These are phyloP conservation scores for Danionella cerebrum DNA, from an alignment of 2,113 vertebrate species.

Conservation along the genomic window DNA sequence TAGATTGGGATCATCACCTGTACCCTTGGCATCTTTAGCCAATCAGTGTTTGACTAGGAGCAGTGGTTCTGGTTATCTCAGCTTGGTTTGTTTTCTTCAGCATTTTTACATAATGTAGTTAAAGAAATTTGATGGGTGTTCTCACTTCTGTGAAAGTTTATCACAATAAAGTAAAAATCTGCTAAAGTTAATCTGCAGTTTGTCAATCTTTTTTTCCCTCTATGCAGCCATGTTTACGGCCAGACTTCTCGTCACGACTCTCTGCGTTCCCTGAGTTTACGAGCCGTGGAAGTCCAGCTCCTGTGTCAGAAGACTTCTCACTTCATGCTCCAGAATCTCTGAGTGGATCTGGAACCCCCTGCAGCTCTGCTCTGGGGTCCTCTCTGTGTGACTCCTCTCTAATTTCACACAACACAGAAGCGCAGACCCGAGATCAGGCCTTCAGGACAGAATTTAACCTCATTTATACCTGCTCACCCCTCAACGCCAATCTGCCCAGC, in stretches of 20 bases:
- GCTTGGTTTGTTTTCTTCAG: no score
- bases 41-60: no score
- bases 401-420: constrained; percentile 61
- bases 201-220: not conserved
- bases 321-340: constrained; percentile 58
- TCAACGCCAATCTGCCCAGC: constrained; percentile 84
- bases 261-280: constrained; percentile 69
- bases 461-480: constrained; percentile 96
- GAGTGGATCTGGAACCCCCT: constrained; percentile 45
- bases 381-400: constrained; percentile 36
- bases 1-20: no score
- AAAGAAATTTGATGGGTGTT: no score
- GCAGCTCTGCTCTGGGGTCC: constrained; percentile 50
- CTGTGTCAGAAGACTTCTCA: constrained; percentile 66
- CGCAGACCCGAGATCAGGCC: constrained; percentile 79
- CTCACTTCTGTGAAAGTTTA: no score
- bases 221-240: constrained; percentile 77
- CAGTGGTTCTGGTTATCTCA: no score
- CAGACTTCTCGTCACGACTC: constrained; percentile 69
- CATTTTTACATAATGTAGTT: no score
- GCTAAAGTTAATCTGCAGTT: no score
- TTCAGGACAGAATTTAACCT: constrained; percentile 99
- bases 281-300: constrained; percentile 71
- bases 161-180: no score
- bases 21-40: no score